Base-by-base conservation (phyloP, 2,797 vertebrate genomes). In the Ceryle rudis region DNA sequence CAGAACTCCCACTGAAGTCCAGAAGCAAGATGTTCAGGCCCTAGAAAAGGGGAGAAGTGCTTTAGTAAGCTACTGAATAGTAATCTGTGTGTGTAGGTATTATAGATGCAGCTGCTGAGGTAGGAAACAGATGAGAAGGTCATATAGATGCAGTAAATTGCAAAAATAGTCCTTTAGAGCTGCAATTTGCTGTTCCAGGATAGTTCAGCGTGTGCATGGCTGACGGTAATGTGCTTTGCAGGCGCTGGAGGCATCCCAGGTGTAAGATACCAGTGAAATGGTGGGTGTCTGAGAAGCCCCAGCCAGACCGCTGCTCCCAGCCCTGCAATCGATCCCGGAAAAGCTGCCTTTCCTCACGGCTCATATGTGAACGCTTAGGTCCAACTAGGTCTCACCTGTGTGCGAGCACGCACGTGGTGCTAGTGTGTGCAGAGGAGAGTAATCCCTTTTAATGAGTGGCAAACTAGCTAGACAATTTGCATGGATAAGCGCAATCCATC, bases 401-500 rank as follows among this genome's bases (percentile, higher is more conserved):
- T 52, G 66, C 0, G 2, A 88, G 82, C 69, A 52, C 3, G 3
- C 82, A 70, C 31, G 29, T 91, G 87, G 84, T 69, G 60, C 29
- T 89, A 14, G 57, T 23, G 71, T 31, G 74, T 9, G 75, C 0
- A 4, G 15, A 58, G 35, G 18, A 90, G 73, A 94, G 70, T 69
- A 61, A 91, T 93, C 86, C 77, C 58, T 79, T 94, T 87, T 90
- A 86, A 81, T 77, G 80, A 94, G 75, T 79, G 82, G 82, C 91
- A 93, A 94, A 79, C 51, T 77, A 23, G 47, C 28, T 31, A n/a
- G 86, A 82, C 81, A 93, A 88, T 95, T 94, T 94, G 82, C 85
- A 58, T 84, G 91, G 81, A 39, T 91, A 95, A 94, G 72, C 9
- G 3, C 93, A 87, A 95, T 94, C 94, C 89, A 92, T 96, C 95